phyloP scores from a whole-genome alignment of 53 echinoderm and acorn worm genomes.

The Temnopleurus reevesii region DNA sequence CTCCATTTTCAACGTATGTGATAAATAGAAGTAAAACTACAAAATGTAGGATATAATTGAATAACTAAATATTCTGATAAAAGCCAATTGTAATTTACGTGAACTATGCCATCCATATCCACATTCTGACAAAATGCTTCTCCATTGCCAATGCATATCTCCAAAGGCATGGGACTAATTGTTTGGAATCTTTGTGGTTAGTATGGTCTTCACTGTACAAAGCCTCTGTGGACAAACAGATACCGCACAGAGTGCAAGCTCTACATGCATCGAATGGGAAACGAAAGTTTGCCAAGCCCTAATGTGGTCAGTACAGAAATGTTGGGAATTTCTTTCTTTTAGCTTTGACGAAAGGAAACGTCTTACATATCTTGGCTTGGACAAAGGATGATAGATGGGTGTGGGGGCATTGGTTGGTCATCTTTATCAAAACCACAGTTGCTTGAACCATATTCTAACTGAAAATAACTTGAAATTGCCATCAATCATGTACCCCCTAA shows the following conservation, averaged over 20 bases:
- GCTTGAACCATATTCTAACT: no score
- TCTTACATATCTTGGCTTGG: no score
- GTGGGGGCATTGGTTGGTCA: not conserved
- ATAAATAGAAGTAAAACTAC: no score
- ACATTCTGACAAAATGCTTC: not conserved
- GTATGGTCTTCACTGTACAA: not conserved
- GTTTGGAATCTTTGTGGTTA: constrained; percentile 19
- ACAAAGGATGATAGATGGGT: not conserved
- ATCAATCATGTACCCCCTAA: no score
- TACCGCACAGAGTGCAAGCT: not conserved
- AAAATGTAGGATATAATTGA: no score
- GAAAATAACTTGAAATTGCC: no score
- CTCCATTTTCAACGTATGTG: no score
- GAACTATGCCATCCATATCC: no score
- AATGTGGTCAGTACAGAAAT: constrained; percentile 11
- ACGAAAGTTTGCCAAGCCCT: not conserved
- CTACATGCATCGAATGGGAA: not conserved
- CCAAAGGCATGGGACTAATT: not conserved
- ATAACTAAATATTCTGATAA: no score
- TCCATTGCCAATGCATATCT: not conserved
- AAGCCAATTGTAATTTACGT: no score
- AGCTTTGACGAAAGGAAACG: not conserved
- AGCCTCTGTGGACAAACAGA: not conserved
- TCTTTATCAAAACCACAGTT: no score
- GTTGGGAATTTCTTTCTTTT: constrained; percentile 4